Evolutionary conservation across 2,113 vertebrate genomes (phyloP).

Genomic region (Triplophysa dalaica): DNA sequence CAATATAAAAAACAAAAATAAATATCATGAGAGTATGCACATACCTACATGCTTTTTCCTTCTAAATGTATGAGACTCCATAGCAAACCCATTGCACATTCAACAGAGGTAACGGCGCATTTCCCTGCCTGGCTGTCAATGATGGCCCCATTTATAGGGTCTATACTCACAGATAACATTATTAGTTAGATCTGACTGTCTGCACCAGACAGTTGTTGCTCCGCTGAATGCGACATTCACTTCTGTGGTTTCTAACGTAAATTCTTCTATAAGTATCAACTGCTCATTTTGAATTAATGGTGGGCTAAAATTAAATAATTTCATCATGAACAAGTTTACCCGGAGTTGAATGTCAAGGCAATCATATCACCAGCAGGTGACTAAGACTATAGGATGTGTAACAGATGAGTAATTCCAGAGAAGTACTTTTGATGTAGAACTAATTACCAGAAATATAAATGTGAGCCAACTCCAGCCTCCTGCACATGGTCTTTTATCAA

Average conservation of each 20-base stretch:
- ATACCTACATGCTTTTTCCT: conserved; percentile 76
- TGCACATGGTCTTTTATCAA: background rate
- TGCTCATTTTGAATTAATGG: background rate
- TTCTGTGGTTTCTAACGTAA: conserved; percentile 26
- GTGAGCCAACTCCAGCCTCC: conserved; percentile 5
- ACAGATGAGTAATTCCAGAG: conserved; percentile 8
- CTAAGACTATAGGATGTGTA: conserved; percentile 4
- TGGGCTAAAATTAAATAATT: background rate
- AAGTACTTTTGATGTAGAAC: conserved; percentile 15
- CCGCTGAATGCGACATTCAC: conserved; percentile 54
- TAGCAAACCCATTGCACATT: conserved; percentile 66
- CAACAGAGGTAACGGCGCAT: conserved; percentile 50
- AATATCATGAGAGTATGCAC: conserved; percentile 54
- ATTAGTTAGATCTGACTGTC: conserved; percentile 69
- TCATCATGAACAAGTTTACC: background rate
- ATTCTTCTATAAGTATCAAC: background rate
- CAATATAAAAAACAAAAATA: background rate
- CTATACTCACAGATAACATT: conserved; percentile 61
- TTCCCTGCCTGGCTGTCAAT: conserved; percentile 48
- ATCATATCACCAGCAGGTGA: background rate
- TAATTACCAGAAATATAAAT: conserved; percentile 18
- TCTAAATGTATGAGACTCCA: conserved; percentile 73
- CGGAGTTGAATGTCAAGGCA: background rate
- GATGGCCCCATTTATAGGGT: conserved; percentile 70
- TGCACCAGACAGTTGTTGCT: conserved; percentile 61